Evolutionary conservation across 2,113 vertebrate species (phyloP), one percentile per base, ranked within the genome.

Genomic region (Nyctereutes procyonoides): DNA sequence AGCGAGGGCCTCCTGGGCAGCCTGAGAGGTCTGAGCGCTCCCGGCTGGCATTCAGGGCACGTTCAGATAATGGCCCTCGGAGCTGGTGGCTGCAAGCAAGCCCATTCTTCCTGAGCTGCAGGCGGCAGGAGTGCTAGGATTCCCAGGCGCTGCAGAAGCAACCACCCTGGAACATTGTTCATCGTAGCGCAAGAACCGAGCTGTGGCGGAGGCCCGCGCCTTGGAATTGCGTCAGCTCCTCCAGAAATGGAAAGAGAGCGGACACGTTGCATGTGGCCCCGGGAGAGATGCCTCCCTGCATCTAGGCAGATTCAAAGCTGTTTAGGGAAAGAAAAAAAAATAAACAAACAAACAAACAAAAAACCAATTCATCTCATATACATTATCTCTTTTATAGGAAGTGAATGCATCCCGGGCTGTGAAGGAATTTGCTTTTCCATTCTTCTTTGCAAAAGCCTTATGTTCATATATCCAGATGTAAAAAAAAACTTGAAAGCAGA

Each of bases 191-290:
- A n/a, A 48, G 63, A 83, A 91, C 28, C 0, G 10, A 63, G 88
- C 80, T 5, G 48, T 28, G 62, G 91, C 94, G 93, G 88, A 84
- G 43, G 26, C 55, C 28, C 55, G 12, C 9, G 43, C 71, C 92
- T 95, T 86, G 95, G 84, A 98, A 98, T 97, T 98, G 95, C 97
- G 97, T 81, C 90, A 97, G 97, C 97, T 82, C 69, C 67, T 97
- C 87, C 90, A 88, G 92, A 95, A 86, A 65, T 71, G 92, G 96
- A 84, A 77, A 30, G 48, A 89, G 86, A 95, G 93, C 28, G 19
- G 97, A 95, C 76, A 69, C 56, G 38, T 97, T 97, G 95, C 97
- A 58, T 2, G 12, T 16, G 69, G 12, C 26, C 63, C n/a, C 0
- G 1, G 38, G 55, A 74, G 73, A 83, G 67, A 85, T 24, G 19